Evolutionary conservation across 2,797 vertebrate species (phyloP).

Genomic region (Australoheros facetus): DNA sequence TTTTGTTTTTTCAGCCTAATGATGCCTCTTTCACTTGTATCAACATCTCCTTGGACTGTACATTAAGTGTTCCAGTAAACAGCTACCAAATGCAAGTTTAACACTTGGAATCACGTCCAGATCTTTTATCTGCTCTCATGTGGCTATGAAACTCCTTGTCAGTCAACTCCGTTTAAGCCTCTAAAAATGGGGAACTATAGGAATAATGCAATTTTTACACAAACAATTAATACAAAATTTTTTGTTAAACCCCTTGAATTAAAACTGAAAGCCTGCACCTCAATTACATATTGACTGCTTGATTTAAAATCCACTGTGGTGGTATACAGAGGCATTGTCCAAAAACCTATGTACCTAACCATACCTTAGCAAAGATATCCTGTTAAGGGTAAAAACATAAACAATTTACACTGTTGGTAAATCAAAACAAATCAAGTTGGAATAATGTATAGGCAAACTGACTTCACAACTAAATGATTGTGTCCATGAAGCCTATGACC

Average conservation of each 20-base stretch:
- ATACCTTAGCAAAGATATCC: background rate
- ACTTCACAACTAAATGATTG: background rate
- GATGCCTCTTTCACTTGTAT: too few relatives aligned
- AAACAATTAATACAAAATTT: too few relatives aligned
- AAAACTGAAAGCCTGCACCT: background rate
- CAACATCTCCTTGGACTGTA: too few relatives aligned
- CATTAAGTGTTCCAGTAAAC: too few relatives aligned
- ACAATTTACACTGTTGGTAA: background rate
- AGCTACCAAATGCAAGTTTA: too few relatives aligned
- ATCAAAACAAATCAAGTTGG: background rate
- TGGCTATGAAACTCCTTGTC: fast-evolving
- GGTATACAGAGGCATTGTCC: background rate
- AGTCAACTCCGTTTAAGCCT: background rate
- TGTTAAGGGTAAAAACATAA: background rate
- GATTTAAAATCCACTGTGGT: background rate
- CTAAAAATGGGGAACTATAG: background rate
- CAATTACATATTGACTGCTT: background rate
- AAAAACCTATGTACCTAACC: background rate
- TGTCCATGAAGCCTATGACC: background rate
- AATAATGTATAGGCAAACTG: background rate
- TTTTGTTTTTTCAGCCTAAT: too few relatives aligned
- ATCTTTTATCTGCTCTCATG: background rate
- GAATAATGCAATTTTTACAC: too few relatives aligned
- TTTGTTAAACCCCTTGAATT: background rate
- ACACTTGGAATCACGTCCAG: background rate